These are phyloP conservation scores for Anseranas semipalmata DNA, from an alignment of 2,113 vertebrate genomes.

Conservation along the genomic window DNA sequence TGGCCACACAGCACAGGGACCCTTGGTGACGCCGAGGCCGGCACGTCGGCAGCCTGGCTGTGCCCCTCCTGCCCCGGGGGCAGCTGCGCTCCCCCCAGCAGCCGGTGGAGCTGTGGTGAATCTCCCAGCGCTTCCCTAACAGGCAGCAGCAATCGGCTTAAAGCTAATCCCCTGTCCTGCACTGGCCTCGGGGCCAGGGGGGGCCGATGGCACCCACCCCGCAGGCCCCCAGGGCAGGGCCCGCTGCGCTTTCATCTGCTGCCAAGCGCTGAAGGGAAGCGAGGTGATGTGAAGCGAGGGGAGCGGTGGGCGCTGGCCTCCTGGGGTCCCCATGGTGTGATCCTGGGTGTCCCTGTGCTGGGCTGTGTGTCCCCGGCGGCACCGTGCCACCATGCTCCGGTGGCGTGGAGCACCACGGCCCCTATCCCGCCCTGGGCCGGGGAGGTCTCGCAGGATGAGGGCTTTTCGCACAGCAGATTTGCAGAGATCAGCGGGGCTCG, in stretches of 20 bases:
- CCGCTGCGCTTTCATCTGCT: not conserved
- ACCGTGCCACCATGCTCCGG: fast-evolving
- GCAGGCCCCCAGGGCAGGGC: not conserved
- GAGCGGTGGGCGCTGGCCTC: not conserved
- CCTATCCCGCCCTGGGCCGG: not conserved
- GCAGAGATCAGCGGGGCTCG: not conserved
- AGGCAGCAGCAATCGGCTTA: slow-evolving; percentile 28
- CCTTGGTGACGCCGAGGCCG: not conserved
- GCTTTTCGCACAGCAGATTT: not conserved
- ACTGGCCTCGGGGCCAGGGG: not conserved
- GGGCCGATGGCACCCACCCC: not conserved
- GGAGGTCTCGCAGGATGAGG: not conserved
- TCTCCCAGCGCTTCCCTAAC: not conserved
- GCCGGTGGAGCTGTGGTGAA: not conserved
- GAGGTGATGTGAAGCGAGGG: not conserved
- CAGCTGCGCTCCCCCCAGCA: fast-evolving
- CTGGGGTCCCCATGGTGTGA: fast-evolving
- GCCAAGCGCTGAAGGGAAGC: not conserved
- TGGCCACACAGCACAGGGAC: no score
- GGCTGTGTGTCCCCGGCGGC: fast-evolving
- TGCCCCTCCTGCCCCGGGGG: not conserved
- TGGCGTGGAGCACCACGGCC: not conserved
- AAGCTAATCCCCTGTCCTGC: slow-evolving; percentile 26
- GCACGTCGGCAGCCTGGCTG: not conserved
- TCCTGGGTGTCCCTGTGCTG: fast-evolving